A percentile compares a stretch with the other conserved stretches of the same genome.
Evolutionary conservation across 2,797 vertebrate genomes (phyloP).

Genomic region (Helostoma temminkii): DNA sequence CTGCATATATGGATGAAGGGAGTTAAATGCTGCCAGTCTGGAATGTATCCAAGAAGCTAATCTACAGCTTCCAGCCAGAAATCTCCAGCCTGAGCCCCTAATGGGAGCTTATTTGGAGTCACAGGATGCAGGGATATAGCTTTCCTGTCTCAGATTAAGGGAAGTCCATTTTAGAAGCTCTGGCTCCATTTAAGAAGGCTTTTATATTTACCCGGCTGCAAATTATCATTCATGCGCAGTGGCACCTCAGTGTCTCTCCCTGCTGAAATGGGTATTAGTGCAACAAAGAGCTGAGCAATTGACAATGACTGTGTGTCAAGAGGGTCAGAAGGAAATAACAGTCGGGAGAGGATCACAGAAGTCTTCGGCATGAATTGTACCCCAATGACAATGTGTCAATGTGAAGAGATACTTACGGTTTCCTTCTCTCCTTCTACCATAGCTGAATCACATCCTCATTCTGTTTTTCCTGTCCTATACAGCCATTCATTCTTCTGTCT

Average conservation of each 20-base stretch:
- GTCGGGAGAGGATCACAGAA: background rate
- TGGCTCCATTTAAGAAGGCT: constrained; percentile 17
- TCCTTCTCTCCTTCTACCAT: constrained; percentile 20
- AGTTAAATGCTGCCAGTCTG: constrained; percentile 25
- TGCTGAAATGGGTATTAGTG: constrained; percentile 10
- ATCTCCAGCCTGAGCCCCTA: constrained; percentile 47
- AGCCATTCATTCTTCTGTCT: constrained; percentile 53
- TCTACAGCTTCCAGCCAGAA: constrained; percentile 47
- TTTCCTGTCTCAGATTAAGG: constrained; percentile 36
- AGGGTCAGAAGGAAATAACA: background rate
- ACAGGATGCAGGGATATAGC: constrained; percentile 29
- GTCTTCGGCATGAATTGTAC: background rate
- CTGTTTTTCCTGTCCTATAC: constrained; percentile 5
- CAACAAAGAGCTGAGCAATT: background rate
- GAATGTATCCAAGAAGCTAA: constrained; percentile 54
- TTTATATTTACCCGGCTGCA: constrained; percentile 30
- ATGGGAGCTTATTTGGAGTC: constrained; percentile 55
- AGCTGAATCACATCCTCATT: constrained; percentile 60
- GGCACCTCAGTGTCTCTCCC: constrained; percentile 18
- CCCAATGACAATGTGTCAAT: constrained; percentile 20
- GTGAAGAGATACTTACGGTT: constrained; percentile 6
- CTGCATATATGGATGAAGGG: constrained; percentile 28
- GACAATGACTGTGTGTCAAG: background rate
- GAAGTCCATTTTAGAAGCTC: constrained; percentile 43
- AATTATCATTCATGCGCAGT: constrained; percentile 18